Evolutionary conservation across 2,113 vertebrate species (phyloP), one percentile per base, ranked within the genome.

Genomic region (Etheostoma cragini): DNA sequence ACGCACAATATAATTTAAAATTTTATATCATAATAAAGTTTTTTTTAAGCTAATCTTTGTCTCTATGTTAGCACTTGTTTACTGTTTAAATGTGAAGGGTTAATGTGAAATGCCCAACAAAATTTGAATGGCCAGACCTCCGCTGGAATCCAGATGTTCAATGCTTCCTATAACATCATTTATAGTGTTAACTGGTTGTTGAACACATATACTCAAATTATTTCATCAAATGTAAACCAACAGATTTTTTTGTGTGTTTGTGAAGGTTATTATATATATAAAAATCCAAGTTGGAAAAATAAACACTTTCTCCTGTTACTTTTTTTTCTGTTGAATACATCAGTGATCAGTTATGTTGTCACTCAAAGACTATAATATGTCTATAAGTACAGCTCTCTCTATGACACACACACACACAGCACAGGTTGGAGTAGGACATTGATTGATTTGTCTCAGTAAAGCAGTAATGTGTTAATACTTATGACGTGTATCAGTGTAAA

Each of bases 191-290:
- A 42, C n/a, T 5, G 6, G 12, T 13, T 73, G 46, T 24, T 78
- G 46, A n/a, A 26, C 56, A 60, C n/a, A 22, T 15, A 46, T 69
- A 24, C 15, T 77, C 45, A 19, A 54, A 54, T 61, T 38, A 71
- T 65, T 76, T 24, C 0, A 64, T 68, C 7, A 45, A 46, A 71
- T 81, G 66, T 72, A 42, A 42, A 42, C 38, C 10, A 65, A 81
- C 26, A 53, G 42, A 33, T 57, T 17, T 73, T 33, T 66, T 66
- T 66, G 63, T 42, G 46, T 84, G 22, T 73, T 70, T 81, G 70
- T 75, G 53, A 70, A 66, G 19, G 6, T 67, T 72, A 64, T 61
- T 84, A 72, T 66, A 56, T 70, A 83, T 71, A 64, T 84, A 66
- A 71, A 78, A 57, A 56, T 65, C 19, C 1, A 49, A 33, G 70